Evolutionary conservation across 2,113 vertebrate species (phyloP).

Genomic region (Gobius niger): DNA sequence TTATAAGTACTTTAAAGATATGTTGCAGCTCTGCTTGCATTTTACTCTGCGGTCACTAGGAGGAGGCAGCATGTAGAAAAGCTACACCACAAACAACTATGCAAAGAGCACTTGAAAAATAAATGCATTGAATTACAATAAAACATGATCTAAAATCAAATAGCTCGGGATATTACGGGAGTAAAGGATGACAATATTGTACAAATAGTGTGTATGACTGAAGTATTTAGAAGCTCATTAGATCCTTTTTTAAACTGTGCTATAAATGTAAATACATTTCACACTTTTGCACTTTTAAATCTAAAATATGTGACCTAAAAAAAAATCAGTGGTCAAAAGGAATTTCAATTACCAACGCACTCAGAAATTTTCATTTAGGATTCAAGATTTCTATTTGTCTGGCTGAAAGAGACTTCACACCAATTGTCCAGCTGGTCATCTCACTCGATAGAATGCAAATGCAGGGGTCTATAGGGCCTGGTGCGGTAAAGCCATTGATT

Average conservation of each 20-base stretch:
- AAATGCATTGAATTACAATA: not conserved
- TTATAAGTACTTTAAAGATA: not conserved
- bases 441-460: slow-evolving; percentile 80
- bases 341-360: slow-evolving; percentile 16
- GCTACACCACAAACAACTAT: not conserved
- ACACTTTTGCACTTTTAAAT: not conserved
- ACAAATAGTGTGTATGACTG: too few species aligned
- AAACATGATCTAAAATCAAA: too few species aligned
- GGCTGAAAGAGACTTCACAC: slow-evolving; percentile 69
- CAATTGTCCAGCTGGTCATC: slow-evolving; percentile 78
- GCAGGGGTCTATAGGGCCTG: slow-evolving; percentile 69
- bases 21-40: slow-evolving; percentile 28
- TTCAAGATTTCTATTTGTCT: slow-evolving; percentile 69
- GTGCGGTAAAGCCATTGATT: slow-evolving; percentile 79
- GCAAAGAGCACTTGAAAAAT: not conserved
- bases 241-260: too few species aligned
- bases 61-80: slow-evolving; percentile 60
- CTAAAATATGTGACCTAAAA: not conserved
- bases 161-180: not conserved
- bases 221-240: too few species aligned
- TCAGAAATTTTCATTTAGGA: slow-evolving; percentile 55
- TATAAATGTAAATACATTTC: too few species aligned
- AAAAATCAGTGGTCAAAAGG: slow-evolving; percentile 9
- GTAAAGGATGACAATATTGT: not conserved
- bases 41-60: slow-evolving; percentile 62